Evolutionary conservation across 2,113 vertebrate genomes (phyloP), one percentile per base, ranked within the genome.

Genomic region (Barnardius zonarius): DNA sequence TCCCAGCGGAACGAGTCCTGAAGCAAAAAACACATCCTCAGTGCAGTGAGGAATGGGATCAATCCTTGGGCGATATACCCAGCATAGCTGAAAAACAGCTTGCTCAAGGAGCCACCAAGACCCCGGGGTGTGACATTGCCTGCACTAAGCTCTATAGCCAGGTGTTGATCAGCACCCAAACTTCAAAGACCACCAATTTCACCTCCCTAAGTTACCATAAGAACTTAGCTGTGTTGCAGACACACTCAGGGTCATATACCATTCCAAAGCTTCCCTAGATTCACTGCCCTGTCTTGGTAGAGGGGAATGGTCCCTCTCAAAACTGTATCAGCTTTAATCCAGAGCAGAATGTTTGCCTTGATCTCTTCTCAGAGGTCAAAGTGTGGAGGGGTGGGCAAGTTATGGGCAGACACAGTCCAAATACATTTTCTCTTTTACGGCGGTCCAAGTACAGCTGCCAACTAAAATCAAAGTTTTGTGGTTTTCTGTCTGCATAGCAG

Each of bases 401-500:
- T 84, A 89, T 51, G 57, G 86, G 69, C 82, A 81, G 92, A 90
- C 83, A 76, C 1, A 83, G 39, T 55, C 86, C 90, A 96, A 95
- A 90, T 25, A 55, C 22, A 64, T 95, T 95, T 84, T 95, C 77
- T 83, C 93, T 95, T 95, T 93, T 66, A 91, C 76, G 95, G 59
- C 43, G 66, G 69, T 88, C 93, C 95, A 96, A 96, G 88, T 54
- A 95, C 0, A 7, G 51, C 83, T 95, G 96, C 96, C 96, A 95
- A 91, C 77, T 77, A 86, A 94, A 95, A 96, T 88, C 93, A 90
- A 94, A 96, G 90, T 92, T 88, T 17, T 80, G 87, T 81, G 90
- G 94, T 95, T 96, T 93, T 92, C 95, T 95, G 96, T 90, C 94
- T 96, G 93, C 92, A 92, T 85, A 95, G 92, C 93, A 92, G 88